phyloP scores from a whole-genome alignment of 2,797 vertebrate genomes.

The Neosilurus mollespiculum region DNA sequence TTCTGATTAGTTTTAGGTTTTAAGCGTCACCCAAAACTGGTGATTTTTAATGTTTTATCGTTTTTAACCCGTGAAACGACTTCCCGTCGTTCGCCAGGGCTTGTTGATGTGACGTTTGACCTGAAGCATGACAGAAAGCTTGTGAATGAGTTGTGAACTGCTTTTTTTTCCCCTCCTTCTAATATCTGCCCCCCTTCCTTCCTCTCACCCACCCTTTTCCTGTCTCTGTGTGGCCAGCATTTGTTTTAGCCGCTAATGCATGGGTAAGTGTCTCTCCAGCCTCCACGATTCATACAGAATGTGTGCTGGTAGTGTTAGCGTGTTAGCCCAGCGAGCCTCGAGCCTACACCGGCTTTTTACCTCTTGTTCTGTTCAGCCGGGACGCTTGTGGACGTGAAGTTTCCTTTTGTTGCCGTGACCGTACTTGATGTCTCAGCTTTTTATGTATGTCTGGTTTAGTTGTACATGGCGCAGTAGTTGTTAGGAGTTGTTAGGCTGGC shows the following conservation, averaged over 20 bases:
- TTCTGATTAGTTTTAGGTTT: no score
- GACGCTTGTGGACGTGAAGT: constrained; percentile 40
- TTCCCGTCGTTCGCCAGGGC: constrained; percentile 1
- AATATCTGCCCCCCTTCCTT: constrained; percentile 51
- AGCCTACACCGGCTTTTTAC: constrained; percentile 23
- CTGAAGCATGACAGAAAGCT: constrained; percentile 31
- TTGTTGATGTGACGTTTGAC: constrained; percentile 36
- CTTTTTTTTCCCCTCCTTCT: constrained; percentile 53
- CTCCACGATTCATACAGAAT: constrained; percentile 69
- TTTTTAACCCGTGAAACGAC: background rate
- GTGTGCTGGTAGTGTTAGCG: constrained; percentile 73
- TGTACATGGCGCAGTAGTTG: constrained; percentile 34
- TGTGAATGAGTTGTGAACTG: constrained; percentile 46
- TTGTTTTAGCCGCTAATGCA: constrained; percentile 71
- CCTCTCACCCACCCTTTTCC: constrained; percentile 34
- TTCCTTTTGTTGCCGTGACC: constrained; percentile 41
- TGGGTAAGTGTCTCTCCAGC: constrained; percentile 81
- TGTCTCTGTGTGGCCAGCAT: constrained; percentile 71
- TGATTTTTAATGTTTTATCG: no score
- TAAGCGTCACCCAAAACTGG: no score
- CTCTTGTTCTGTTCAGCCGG: background rate
- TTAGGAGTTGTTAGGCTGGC: constrained; percentile 25
- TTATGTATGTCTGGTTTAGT: constrained; percentile 31
- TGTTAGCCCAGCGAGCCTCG: constrained; percentile 63
- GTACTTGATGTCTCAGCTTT: constrained; percentile 32